phyloP scores from a whole-genome alignment of 2,113 vertebrate species.

The Arenaria interpres region DNA sequence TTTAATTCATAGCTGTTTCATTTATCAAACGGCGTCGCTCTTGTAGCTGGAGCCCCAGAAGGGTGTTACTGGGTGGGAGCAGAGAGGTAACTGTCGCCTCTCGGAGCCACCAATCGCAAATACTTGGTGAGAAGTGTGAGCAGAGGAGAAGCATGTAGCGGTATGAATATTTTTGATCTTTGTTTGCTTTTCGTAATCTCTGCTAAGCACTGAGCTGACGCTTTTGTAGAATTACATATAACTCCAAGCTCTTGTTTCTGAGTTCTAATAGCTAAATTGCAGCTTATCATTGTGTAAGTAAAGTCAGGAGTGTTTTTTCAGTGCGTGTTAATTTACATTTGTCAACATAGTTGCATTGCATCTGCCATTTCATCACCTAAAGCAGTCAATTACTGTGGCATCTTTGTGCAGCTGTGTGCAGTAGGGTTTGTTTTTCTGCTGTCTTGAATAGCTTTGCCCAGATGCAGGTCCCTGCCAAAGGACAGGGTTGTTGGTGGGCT shows the following conservation, averaged over 20 bases:
- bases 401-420: neutral
- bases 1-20: neutral
- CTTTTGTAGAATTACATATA: neutral
- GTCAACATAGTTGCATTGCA: slow-evolving; percentile 24
- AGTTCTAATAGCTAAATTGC: slow-evolving; percentile 44
- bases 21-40: neutral
- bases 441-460: neutral
- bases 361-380: slow-evolving; percentile 19
- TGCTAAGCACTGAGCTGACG: neutral
- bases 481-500: fast-evolving
- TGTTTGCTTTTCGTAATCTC: slow-evolving; percentile 36
- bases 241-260: neutral
- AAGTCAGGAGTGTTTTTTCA: slow-evolving; percentile 19
- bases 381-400: neutral
- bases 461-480: neutral
- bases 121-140: neutral
- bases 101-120: neutral
- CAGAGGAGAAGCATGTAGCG: neutral
- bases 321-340: neutral
- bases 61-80: neutral
- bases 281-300: slow-evolving; percentile 16
- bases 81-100: neutral
- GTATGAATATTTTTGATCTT: neutral
- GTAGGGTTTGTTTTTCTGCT: neutral
- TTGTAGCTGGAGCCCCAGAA: neutral